phyloP scores from a whole-genome alignment of 1,140 invertebrate genomes.

The Dendrolimus kikuchii region DNA sequence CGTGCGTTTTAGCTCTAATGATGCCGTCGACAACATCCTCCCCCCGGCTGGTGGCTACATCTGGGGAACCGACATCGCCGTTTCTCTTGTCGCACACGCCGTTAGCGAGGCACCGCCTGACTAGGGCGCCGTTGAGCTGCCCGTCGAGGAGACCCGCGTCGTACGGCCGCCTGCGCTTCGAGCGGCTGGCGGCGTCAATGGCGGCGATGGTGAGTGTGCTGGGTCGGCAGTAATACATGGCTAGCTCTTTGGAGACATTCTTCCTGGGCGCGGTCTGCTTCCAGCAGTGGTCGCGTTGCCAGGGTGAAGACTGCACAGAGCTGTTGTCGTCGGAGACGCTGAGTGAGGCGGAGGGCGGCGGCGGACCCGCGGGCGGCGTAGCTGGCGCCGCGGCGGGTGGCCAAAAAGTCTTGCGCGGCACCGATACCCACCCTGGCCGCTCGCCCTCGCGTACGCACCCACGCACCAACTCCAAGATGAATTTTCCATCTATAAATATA shows the following conservation, averaged over 20 bases:
- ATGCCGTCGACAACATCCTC: conserved; percentile 53
- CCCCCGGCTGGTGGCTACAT: conserved; percentile 19
- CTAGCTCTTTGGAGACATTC: conserved; percentile 81
- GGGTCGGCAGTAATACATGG: conserved; percentile 80
- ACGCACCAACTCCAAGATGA: conserved; percentile 88
- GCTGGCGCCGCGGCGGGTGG: conserved; percentile 79
- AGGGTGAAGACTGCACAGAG: conserved; percentile 89
- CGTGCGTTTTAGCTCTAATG: conserved; percentile 27
- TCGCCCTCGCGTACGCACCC: conserved; percentile 85
- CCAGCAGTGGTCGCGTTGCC: conserved; percentile 90
- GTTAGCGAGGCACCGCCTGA: conserved; percentile 67
- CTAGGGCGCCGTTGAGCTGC: conserved; percentile 32
- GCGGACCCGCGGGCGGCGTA: conserved; percentile 62
- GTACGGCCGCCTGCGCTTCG: conserved; percentile 75
- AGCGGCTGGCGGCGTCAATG: conserved; percentile 53
- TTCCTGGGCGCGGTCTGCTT: conserved; percentile 84
- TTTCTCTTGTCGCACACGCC: conserved; percentile 46
- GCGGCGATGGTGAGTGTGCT: conserved; percentile 63
- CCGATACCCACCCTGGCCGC: conserved; percentile 87
- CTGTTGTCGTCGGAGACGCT: conserved; percentile 90
- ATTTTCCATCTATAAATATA: conserved; percentile 82
- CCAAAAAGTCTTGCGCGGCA: conserved; percentile 89
- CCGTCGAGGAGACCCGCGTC: conserved; percentile 34
- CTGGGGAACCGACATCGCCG: conserved; percentile 39
- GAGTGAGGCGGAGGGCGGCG: conserved; percentile 61